phyloP scores from a whole-genome alignment of 2,113 vertebrate genomes.

The Rhinolophus ferrumequinum region DNA sequence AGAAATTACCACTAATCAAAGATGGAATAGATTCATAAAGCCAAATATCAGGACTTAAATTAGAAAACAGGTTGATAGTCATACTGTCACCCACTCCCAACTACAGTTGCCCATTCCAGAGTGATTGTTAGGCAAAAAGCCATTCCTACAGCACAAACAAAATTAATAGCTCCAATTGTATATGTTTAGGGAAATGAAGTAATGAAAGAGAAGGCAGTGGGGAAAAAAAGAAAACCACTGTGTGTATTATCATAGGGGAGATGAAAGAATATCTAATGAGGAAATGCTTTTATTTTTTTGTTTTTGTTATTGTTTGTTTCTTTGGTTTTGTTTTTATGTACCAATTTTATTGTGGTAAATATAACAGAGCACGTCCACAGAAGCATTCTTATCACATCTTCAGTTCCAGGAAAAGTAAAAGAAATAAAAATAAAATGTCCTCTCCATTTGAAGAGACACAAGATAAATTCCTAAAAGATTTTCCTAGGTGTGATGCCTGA shows the following conservation, averaged over 20 bases:
- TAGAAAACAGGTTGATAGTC: not conserved
- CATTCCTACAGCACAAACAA: not conserved
- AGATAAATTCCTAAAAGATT: not conserved
- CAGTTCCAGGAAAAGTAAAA: not conserved
- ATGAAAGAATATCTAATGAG: not conserved
- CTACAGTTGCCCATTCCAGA: not conserved
- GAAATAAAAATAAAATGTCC: not conserved
- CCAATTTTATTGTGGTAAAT: not conserved
- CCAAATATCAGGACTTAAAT: not conserved
- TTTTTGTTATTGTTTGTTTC: not conserved
- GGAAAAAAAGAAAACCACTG: not conserved
- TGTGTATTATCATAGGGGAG: not conserved
- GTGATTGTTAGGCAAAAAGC: not conserved
- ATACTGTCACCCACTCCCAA: not conserved
- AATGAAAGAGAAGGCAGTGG: not conserved
- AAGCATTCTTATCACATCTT: not conserved
- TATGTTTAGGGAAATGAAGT: not conserved
- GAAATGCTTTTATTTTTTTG: not conserved
- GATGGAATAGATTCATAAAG: not conserved
- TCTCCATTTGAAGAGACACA: not conserved
- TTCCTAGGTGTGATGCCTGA: not conserved
- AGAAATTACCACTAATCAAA: not conserved
- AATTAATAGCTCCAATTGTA: not conserved
- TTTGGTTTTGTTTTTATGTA: not conserved
- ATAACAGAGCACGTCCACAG: not conserved